Conservation (phyloP, 1,140 invertebrate species). For the Bombus soroeensis region DNA sequence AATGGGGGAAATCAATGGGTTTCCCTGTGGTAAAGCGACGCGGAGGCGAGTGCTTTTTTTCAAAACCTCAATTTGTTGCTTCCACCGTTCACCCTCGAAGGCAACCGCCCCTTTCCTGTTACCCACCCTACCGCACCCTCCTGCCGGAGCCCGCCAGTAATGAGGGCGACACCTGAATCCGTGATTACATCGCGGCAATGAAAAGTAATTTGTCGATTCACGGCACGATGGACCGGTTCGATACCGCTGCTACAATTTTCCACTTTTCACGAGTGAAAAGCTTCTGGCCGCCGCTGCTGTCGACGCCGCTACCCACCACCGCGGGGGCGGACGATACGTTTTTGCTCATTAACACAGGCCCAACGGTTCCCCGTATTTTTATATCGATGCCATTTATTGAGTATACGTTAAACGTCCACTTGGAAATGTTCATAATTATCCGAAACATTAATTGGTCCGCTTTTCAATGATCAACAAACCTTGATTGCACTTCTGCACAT, state of each 20-base stretch:
- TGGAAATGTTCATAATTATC: background rate
- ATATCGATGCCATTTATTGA: slow-evolving; percentile 41
- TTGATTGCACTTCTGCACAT: background rate
- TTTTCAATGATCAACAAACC: background rate
- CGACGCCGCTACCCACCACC: background rate
- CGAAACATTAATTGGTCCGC: slow-evolving; percentile 1
- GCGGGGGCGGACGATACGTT: slow-evolving; percentile 6
- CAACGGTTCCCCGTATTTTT: background rate
- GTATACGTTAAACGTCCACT: background rate
- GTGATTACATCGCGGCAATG: slow-evolving; percentile 71
- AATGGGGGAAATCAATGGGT: slow-evolving; percentile 80
- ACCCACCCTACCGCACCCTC: slow-evolving; percentile 55
- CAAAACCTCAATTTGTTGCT: slow-evolving; percentile 77
- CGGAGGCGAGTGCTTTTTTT: slow-evolving; percentile 69
- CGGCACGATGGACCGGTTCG: slow-evolving; percentile 68
- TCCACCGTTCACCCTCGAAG: slow-evolving; percentile 42
- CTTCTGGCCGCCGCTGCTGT: background rate
- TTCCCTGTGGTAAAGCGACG: slow-evolving; percentile 70
- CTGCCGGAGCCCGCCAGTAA: slow-evolving; percentile 53
- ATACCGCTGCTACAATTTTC: slow-evolving; percentile 65
- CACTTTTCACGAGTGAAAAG: slow-evolving; percentile 67
- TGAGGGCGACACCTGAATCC: slow-evolving; percentile 70
- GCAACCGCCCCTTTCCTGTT: slow-evolving; percentile 60
- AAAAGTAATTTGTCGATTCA: slow-evolving; percentile 73
- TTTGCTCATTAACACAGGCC: slow-evolving; percentile 50